Conservation (phyloP, 2,888 invertebrate species). For the Clitarchus hookeri region DNA sequence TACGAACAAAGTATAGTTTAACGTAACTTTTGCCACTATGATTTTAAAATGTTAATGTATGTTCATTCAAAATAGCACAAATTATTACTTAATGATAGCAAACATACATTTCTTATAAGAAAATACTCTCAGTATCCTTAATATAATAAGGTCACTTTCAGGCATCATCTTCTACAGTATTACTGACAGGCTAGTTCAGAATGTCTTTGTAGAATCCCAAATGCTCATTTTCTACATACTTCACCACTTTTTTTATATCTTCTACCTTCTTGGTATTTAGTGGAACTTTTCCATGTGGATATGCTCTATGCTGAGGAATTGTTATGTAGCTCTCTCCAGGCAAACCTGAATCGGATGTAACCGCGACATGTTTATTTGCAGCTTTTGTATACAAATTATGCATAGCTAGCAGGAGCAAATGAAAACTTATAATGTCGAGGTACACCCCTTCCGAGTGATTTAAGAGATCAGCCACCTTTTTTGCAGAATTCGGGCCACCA, state of each 20-base stretch:
- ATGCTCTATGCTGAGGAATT: not conserved
- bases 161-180: slow-evolving; percentile 2
- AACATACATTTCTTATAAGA: no score
- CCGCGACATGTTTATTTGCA: not conserved
- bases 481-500: not conserved
- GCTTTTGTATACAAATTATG: slow-evolving; percentile 21
- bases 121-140: not conserved
- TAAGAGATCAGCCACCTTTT: slow-evolving; percentile 1
- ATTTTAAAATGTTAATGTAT: no score
- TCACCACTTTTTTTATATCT: no score
- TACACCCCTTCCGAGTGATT: not conserved
- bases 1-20: not conserved
- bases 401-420: slow-evolving; percentile 10
- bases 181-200: no score
- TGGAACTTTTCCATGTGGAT: slow-evolving; percentile 19
- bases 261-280: no score
- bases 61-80: no score
- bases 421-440: not conserved
- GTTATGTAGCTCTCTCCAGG: not conserved
- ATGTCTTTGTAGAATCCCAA: no score
- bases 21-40: not conserved
- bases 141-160: not conserved
- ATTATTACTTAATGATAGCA: no score
- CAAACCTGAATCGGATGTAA: slow-evolving; percentile 18
- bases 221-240: no score